A percentile compares a stretch with the other conserved stretches of the same genome.
phyloP scores from a whole-genome alignment of 2,113 vertebrate genomes.

The Pseudorectes ferrugineus region DNA sequence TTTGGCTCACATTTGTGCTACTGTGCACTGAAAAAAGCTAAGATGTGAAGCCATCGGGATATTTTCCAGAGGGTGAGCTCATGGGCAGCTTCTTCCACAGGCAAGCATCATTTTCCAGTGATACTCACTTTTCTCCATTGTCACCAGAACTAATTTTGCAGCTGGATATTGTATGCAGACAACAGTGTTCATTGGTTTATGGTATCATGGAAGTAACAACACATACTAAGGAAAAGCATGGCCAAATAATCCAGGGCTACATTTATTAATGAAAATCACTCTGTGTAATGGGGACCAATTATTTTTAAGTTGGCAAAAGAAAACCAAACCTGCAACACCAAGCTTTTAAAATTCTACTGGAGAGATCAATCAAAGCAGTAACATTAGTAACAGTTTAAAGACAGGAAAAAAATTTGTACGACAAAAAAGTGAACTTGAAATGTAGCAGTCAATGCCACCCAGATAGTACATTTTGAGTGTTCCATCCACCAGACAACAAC shows the following conservation, averaged over 20 bases:
- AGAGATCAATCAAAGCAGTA: neutral
- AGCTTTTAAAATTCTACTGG: neutral
- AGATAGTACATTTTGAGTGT: neutral
- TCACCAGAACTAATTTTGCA: slow-evolving; percentile 31
- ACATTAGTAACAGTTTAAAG: neutral
- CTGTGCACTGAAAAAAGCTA: slow-evolving; percentile 71
- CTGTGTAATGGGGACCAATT: neutral
- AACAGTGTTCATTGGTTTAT: neutral
- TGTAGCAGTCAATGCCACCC: neutral
- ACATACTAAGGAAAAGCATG: neutral
- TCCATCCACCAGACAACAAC: neutral
- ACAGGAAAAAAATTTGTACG: neutral
- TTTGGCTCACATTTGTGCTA: slow-evolving; percentile 72
- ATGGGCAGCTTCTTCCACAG: slow-evolving; percentile 63
- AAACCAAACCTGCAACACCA: neutral
- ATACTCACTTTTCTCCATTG: slow-evolving; percentile 38
- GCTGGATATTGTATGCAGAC: neutral
- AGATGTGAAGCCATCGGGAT: slow-evolving; percentile 64
- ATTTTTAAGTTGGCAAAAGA: neutral
- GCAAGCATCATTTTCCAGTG: slow-evolving; percentile 68
- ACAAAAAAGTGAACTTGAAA: neutral
- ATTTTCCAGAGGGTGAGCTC: slow-evolving; percentile 78
- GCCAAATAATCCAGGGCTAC: neutral
- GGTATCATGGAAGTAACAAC: neutral
- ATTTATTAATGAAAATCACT: neutral